Evolutionary conservation across 64 coral and sea anemone species (phyloP).

Genomic region (Pachyseris speciosa): DNA sequence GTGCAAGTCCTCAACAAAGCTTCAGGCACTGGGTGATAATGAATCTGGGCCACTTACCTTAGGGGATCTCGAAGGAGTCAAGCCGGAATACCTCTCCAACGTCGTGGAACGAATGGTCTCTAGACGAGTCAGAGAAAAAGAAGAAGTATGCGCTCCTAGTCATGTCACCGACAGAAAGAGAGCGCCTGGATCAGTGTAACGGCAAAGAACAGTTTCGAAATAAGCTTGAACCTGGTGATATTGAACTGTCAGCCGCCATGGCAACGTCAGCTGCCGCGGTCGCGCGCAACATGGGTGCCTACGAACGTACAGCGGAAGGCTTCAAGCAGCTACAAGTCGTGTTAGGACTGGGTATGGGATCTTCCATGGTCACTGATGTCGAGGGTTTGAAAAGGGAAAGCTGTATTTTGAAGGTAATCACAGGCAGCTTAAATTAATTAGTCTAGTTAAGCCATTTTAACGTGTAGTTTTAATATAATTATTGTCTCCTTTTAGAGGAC

Average conservation of each 20-base stretch:
- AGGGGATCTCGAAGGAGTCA: not conserved
- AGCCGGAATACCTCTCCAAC: not conserved
- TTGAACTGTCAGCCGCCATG: conserved; percentile 87
- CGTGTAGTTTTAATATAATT: too few species aligned
- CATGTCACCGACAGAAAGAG: conserved; percentile 8
- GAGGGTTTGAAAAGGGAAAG: not conserved
- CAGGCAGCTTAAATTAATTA: too few species aligned
- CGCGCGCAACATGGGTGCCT: conserved; percentile 10
- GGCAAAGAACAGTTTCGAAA: conserved; percentile 2
- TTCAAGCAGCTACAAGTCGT: conserved; percentile 78
- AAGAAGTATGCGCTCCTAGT: not conserved
- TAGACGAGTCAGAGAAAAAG: not conserved
- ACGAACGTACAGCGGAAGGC: conserved; percentile 25
- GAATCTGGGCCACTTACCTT: not conserved
- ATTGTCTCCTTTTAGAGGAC: too few species aligned
- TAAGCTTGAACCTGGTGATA: conserved; percentile 47
- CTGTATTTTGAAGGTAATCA: not conserved
- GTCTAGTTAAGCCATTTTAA: too few species aligned
- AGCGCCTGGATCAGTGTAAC: not conserved
- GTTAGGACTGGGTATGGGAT: conserved; percentile 46
- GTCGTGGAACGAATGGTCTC: not conserved
- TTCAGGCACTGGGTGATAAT: not conserved
- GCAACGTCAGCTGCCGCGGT: conserved; percentile 76
- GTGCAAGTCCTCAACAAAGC: not conserved
- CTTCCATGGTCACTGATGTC: not conserved